Base-by-base conservation (phyloP, 2,888 invertebrate species). In the Leptopilina myrica region DNA sequence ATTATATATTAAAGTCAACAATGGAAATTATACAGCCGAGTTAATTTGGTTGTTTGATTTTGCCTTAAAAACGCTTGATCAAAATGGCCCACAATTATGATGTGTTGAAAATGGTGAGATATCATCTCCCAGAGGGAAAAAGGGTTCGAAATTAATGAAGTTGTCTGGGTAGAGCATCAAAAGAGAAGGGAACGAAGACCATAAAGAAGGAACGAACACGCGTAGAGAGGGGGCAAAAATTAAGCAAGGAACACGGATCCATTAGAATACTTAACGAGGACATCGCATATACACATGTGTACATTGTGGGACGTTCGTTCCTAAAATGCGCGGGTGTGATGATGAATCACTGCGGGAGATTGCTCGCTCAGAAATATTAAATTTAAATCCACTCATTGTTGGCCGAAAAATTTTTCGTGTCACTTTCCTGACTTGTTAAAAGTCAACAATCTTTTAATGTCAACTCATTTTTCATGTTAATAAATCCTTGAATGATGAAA, bases 191-290 rank as follows among this genome's bases (percentile, higher is more conserved):
- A 11, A 49, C 49, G 49, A 49, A 49, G 49, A 49, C 49, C 49
- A 49, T 11, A 49, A 49, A 49, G 49, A 12, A 49, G 49, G 12
- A 49, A 49, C 12, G 49, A 49, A 49, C 49, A 49, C 4, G 9
- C 4, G 12, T 11, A 49, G 49, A 49, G 49, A 76, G 81, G 80
- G 80, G 83, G 78, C 84, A 84, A 88, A 88, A 84, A 87, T 88
- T 86, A 88, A 87, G 73, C n/a, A 73, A 85, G 86, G 85, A 85
- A 88, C 87, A 86, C 83, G 85, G 79, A 83, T 81, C 86, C 89
- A 91, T 91, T 91, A 91, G 91, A 91, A 91, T 91, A 89, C 87
- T 89, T 91, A 91, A 91, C 91, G 91, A 91, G 91, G 89, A 91
- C 90, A 89, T 88, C 86, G 88, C 81, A 85, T 85, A 85, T 85